Evolutionary conservation across 2,797 vertebrate species (phyloP).

Genomic region (Hemitrygon akajei): DNA sequence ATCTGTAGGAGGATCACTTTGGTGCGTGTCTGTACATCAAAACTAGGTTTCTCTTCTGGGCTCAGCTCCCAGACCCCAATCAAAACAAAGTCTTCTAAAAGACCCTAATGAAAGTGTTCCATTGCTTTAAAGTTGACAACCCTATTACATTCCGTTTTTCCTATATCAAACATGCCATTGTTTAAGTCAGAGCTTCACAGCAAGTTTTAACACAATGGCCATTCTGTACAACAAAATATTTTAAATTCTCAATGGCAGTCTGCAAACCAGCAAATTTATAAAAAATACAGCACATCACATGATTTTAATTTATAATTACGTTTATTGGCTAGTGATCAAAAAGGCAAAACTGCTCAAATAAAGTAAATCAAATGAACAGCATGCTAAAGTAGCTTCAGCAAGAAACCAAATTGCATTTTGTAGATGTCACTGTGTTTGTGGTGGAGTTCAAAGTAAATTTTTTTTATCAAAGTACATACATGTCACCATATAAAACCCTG

Average conservation of each 20-base stretch:
- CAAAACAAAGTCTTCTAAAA: not conserved
- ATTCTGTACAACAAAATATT: not conserved
- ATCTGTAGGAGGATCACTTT: too few relatives aligned
- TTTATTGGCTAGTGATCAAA: not conserved
- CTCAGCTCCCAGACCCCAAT: not conserved
- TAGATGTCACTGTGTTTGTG: too few relatives aligned
- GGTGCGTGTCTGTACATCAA: too few relatives aligned
- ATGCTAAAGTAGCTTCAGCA: too few relatives aligned
- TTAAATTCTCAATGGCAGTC: not conserved
- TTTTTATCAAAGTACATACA: too few relatives aligned
- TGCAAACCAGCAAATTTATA: not conserved
- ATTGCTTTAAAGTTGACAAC: not conserved
- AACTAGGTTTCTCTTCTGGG: not conserved
- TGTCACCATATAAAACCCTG: too few relatives aligned
- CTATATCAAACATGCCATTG: not conserved
- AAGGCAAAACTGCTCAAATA: too few relatives aligned
- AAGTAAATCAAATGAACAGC: too few relatives aligned
- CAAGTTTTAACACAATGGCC: not conserved
- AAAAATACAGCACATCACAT: not conserved
- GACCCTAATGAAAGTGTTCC: not conserved
- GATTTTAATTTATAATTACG: not conserved
- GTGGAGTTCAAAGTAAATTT: too few relatives aligned
- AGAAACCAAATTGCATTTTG: too few relatives aligned
- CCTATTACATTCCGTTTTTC: not conserved
- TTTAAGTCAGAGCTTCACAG: not conserved